Evolutionary conservation across 2,888 invertebrate genomes (phyloP), one percentile per base, ranked within the genome.

Genomic region (Platycheirus rosarum): DNA sequence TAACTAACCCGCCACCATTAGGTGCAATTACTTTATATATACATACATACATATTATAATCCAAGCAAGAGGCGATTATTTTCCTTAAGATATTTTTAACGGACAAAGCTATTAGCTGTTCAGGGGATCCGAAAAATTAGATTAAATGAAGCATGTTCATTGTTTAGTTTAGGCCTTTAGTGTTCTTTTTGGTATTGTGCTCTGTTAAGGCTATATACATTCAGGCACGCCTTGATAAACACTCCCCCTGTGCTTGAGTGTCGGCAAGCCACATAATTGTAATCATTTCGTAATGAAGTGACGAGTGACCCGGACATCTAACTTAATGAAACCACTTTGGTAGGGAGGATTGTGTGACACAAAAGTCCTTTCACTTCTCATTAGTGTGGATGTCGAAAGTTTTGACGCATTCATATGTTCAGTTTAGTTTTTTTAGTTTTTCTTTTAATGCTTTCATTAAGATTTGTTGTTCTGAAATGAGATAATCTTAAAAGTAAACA

Each of bases 31-130:
- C 2, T 32, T 8, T 32, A 32, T 9, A 1, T 6, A 6, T 8
- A 6, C 7, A 32, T 32, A 32, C 9, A 32, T n/a, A n/a, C 32
- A 6, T 32, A 32, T 9, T 51, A 40, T 42, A 8, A 35, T 53
- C 18, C 2, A 13, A 53, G 18, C 53, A 35, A 8, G 16, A 23
- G 26, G 23, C 23, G 40, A 42, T 35, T 29, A 9, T 66, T 40
- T 26, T 42, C 32, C 32, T 66, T 35, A 57, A 60, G 66, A 26
- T 29, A 65, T 40, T 35, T 55, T 32, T 55, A 76, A 76, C 70
- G 69, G 46, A n/a, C n/a, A n/a, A n/a, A n/a, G n/a, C n/a, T n/a
- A 55, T 78, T 78, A 73, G 53, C 60, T 13, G 35, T 32, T 11
- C 29, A 62, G 26, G 32, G 46, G 60, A 66, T 40, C 60, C 35